These are phyloP conservation scores for Acromyrmex echinatior DNA, from an alignment of 1,140 invertebrate genomes.

Conservation along the genomic window DNA sequence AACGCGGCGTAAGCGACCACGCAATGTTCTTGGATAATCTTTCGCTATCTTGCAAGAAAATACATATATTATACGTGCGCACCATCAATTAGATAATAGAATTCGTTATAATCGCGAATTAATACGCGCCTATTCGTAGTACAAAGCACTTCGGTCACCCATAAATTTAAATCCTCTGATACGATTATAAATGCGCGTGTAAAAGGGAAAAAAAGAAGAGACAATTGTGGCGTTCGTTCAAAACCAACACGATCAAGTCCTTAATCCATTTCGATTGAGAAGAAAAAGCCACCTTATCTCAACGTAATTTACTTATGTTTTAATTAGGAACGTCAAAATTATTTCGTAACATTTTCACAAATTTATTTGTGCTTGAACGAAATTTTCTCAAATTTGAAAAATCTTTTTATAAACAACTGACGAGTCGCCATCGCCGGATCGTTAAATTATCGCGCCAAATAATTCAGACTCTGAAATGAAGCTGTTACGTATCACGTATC, in stretches of 20 bases:
- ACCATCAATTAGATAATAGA: background rate
- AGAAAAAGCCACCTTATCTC: background rate
- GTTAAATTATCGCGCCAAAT: conserved; percentile 53
- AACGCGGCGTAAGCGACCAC: background rate
- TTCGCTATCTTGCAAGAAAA: background rate
- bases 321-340: background rate
- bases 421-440: background rate
- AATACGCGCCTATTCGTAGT: conserved; percentile 13
- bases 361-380: background rate
- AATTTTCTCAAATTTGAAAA: background rate
- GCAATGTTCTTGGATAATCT: background rate
- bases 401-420: background rate
- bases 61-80: background rate
- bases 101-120: background rate
- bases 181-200: background rate
- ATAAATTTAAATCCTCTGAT: conserved; percentile 16
- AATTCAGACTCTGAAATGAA: conserved; percentile 63
- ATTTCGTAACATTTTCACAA: background rate
- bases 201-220: background rate
- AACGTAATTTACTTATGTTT: background rate
- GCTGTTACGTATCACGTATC: conserved; percentile 48
- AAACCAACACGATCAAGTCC: background rate
- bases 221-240: background rate
- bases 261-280: no score
- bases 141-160: background rate